A percentile compares a stretch with the other conserved stretches of the same genome.
These are phyloP conservation scores for Onchidella celtica DNA, from an alignment of 2,888 invertebrate species.

Conservation along the genomic window DNA sequence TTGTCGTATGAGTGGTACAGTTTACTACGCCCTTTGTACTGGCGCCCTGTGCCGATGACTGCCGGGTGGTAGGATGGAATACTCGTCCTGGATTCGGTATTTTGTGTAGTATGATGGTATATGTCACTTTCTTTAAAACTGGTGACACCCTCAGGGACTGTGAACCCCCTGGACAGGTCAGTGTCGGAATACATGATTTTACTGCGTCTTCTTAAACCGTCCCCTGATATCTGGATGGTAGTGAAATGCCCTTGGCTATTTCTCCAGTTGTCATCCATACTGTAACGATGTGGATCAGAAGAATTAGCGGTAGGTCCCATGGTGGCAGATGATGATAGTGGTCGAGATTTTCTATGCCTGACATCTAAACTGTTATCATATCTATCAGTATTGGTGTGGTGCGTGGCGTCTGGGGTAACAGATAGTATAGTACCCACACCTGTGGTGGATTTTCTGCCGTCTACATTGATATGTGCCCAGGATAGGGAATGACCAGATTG, in stretches of 20 bases:
- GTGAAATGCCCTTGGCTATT: slow-evolving; percentile 26
- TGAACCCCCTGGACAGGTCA: neutral
- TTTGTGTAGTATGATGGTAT: neutral
- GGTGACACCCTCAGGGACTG: neutral
- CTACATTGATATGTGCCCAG: neutral
- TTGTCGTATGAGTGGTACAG: slow-evolving; percentile 14
- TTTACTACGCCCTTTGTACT: neutral
- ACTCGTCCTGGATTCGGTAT: neutral
- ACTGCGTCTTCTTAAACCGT: neutral
- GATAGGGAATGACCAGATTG: neutral
- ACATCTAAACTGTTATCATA: neutral
- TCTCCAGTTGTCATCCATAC: neutral
- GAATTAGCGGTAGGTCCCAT: neutral
- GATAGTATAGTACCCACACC: neutral
- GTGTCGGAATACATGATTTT: slow-evolving; percentile 41
- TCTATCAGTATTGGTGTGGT: neutral
- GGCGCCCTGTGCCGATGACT: too few relatives aligned
- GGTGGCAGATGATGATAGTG: neutral
- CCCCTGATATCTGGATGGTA: slow-evolving; percentile 21
- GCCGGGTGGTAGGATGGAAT: too few relatives aligned
- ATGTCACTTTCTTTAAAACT: neutral
- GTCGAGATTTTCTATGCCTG: neutral
- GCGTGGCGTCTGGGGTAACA: too few relatives aligned
- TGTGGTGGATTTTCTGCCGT: neutral
- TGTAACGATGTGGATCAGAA: neutral